Evolutionary conservation across 2,888 invertebrate genomes (phyloP), one percentile per base, ranked within the genome.

Genomic region (Priocnemis perturbator): DNA sequence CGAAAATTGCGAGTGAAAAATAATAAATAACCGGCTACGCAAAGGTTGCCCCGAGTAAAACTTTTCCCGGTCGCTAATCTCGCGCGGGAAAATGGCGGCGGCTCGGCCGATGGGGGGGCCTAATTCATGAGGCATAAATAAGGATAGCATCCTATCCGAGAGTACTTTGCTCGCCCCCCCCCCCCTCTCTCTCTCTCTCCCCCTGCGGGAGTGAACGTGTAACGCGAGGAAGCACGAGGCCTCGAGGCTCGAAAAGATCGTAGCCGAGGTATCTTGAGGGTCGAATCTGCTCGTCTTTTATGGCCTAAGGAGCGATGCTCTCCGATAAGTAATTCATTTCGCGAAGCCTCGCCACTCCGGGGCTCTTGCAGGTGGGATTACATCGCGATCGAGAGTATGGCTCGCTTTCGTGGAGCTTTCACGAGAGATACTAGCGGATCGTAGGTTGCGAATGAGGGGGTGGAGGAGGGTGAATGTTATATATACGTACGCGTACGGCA

Each of bases 301-400:
- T 26, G 45, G 60, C 45, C 64, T 30, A 45, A 37, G 58, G 57
- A 19, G 30, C 64, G 62, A 53, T 65, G 37, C 44, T 47, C 37
- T 17, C 0, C 64, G 73, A 77, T 71, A 74, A 74, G 69, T 74
- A 78, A 77, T 77, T 77, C 78, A 74, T 78, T 78, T 64, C 23
- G 19, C 60, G 23, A 68, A 30, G 53, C 21, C 21, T 26, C 20
- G 0, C 47, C 37, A 17, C 47, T 56, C 30, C 11, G 56, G 19
- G 30, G 56, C 30, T 56, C 56, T 37, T 37, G 37, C 37, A 37
- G 37, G 37, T 37, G 37, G 37, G 37, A 37, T 37, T 37, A 37
- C 37, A 37, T 37, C 37, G 37, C 37, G 37, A 37, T 37, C 37
- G 37, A 37, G 37, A 37, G 37, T 11, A 37, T 37, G 37, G 37